Evolutionary conservation across 1,140 invertebrate genomes (phyloP).

Genomic region (Caenorhabditis inopinata): DNA sequence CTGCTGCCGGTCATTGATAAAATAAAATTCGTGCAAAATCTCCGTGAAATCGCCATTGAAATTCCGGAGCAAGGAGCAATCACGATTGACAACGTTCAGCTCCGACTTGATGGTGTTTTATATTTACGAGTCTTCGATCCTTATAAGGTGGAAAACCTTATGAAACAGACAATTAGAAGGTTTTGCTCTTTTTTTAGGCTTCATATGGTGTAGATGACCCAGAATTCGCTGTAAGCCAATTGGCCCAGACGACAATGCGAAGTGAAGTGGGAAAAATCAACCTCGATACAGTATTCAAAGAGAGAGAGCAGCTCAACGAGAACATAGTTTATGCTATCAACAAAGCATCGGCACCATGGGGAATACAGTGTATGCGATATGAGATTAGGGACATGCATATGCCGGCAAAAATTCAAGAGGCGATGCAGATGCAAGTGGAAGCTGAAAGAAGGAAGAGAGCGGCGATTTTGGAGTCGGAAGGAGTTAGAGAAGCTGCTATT

Average conservation of each 20-base stretch:
- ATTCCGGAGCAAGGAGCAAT: slow-evolving; percentile 98
- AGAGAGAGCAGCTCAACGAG: slow-evolving; percentile 92
- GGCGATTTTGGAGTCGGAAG: slow-evolving; percentile 91
- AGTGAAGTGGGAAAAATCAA: slow-evolving; percentile 96
- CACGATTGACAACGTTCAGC: slow-evolving; percentile 81
- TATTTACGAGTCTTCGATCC: slow-evolving; percentile 91
- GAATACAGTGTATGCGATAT: slow-evolving; percentile 92
- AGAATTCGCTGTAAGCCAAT: slow-evolving; percentile 96
- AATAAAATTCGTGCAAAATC: slow-evolving; percentile 95
- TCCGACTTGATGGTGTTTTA: slow-evolving; percentile 93
- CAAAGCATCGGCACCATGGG: slow-evolving; percentile 96
- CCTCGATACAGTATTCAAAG: slow-evolving; percentile 93
- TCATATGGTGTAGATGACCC: slow-evolving; percentile 99
- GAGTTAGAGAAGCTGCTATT: slow-evolving; percentile 82
- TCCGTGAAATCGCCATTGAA: slow-evolving; percentile 99
- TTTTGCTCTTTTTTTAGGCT: no score
- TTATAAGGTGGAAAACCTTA: slow-evolving; percentile 74
- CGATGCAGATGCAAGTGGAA: slow-evolving; percentile 99
- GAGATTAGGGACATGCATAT: slow-evolving; percentile 92
- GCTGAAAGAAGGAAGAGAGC: slow-evolving; percentile 94
- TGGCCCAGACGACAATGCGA: slow-evolving; percentile 98
- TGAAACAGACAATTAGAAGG: no score
- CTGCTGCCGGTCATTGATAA: slow-evolving; percentile 86
- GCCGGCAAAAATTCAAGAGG: slow-evolving; percentile 88
- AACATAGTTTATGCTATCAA: slow-evolving; percentile 90